Conservation (phyloP, 2,113 vertebrate species). For the Lonchura striata region DNA sequence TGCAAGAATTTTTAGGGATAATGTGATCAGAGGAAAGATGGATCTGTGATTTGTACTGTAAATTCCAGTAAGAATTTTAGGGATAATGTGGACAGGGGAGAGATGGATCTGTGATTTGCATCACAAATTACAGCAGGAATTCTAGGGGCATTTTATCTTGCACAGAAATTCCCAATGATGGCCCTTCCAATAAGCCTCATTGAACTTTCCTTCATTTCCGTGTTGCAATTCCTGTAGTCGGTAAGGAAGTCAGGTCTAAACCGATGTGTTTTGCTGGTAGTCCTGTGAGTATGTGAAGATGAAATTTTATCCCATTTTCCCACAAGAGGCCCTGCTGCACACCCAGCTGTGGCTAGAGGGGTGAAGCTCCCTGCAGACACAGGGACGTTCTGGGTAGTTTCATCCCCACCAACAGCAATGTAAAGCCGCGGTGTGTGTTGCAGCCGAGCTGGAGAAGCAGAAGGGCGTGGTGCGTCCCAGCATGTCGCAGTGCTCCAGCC, state of each 20-base stretch:
- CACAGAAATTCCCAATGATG: neutral
- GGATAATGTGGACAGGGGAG: neutral
- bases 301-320: neutral
- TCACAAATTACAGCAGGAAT: neutral
- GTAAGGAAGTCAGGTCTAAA: neutral
- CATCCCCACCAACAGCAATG: accelerated
- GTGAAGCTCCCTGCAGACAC: neutral
- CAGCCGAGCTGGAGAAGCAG: slow-evolving; percentile 97
- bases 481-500: slow-evolving; percentile 88
- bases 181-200: neutral
- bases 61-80: neutral
- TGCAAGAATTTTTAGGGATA: neutral
- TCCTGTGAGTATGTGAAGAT: accelerated
- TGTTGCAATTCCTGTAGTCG: neutral
- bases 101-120: neutral
- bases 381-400: accelerated
- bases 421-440: neutral
- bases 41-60: neutral
- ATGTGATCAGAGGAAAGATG: neutral
- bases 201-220: neutral
- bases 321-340: neutral
- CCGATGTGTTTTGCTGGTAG: neutral
- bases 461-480: slow-evolving; percentile 91
- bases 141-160: neutral
- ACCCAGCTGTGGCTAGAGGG: neutral